These are phyloP conservation scores for Tenualosa thibaudeaui DNA, from an alignment of 2,797 vertebrate species.

Conservation along the genomic window DNA sequence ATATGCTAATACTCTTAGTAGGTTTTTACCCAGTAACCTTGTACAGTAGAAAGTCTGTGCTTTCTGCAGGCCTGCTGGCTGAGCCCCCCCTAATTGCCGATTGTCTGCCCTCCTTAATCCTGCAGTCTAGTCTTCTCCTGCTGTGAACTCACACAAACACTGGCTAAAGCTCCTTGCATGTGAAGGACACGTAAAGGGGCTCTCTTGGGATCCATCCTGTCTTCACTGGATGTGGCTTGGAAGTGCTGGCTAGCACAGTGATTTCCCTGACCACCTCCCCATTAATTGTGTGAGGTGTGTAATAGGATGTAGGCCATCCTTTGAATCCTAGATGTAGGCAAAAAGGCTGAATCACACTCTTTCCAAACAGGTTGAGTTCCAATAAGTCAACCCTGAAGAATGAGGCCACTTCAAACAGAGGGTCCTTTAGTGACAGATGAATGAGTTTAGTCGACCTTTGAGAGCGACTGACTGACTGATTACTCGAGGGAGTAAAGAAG, in stretches of 20 bases:
- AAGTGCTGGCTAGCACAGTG: neutral
- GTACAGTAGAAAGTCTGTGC: conserved; percentile 24
- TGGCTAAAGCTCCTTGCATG: neutral
- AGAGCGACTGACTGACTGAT: neutral
- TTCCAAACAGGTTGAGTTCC: neutral
- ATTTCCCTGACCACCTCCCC: neutral
- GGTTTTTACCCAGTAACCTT: conserved; percentile 44
- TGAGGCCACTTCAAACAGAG: neutral
- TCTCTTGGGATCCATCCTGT: neutral
- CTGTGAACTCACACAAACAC: conserved; percentile 21
- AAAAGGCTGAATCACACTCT: neutral
- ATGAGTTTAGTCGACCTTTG: neutral
- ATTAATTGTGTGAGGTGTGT: neutral
- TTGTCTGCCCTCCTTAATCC: conserved; percentile 32
- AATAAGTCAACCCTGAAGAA: neutral
- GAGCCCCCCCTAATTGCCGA: conserved; percentile 19
- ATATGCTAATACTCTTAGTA: conserved; percentile 58
- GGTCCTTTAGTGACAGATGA: neutral
- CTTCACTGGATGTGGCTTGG: neutral
- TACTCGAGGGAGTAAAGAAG: neutral
- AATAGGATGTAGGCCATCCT: neutral
- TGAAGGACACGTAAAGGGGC: neutral
- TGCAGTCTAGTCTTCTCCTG: conserved; percentile 5
- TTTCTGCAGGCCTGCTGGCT: neutral
- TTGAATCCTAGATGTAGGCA: neutral